Conservation (phyloP, 2,113 vertebrate genomes). For the Clarias gariepinus region DNA sequence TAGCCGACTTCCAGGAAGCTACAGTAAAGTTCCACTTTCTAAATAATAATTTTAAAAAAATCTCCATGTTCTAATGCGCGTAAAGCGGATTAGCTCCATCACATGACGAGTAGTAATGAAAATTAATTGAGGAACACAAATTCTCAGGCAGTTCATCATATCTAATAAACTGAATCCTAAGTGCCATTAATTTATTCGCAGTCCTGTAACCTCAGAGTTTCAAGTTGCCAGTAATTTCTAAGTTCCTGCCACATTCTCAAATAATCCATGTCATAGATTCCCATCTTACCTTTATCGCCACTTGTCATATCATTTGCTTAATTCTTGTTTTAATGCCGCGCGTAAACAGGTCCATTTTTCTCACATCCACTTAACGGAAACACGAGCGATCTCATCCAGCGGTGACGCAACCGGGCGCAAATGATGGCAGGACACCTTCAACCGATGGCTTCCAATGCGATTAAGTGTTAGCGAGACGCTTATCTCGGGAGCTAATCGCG, state of each 20-base stretch:
- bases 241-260: constrained; percentile 6
- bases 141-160: background rate
- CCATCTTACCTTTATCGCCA: constrained; percentile 10
- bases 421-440: constrained; percentile 34
- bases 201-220: constrained; percentile 10
- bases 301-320: constrained; percentile 18
- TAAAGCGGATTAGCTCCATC: background rate
- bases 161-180: constrained; percentile 2
- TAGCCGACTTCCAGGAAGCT: background rate
- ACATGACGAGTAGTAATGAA: background rate
- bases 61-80: background rate
- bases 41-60: background rate
- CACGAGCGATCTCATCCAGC: constrained; percentile 38
- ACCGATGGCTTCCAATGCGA: constrained; percentile 60
- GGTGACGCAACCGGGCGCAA: constrained; percentile 45
- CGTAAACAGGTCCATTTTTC: constrained; percentile 27
- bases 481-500: constrained; percentile 63
- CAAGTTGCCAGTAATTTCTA: constrained; percentile 25
- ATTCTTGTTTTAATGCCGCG: constrained; percentile 3
- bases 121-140: background rate
- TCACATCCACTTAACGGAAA: constrained; percentile 10
- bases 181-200: constrained; percentile 20
- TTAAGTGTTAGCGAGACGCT: constrained; percentile 67
- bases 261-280: constrained; percentile 28
- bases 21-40: background rate